Evolutionary conservation across 2,888 invertebrate genomes (phyloP).

Genomic region (Calameuta pallipes): DNA sequence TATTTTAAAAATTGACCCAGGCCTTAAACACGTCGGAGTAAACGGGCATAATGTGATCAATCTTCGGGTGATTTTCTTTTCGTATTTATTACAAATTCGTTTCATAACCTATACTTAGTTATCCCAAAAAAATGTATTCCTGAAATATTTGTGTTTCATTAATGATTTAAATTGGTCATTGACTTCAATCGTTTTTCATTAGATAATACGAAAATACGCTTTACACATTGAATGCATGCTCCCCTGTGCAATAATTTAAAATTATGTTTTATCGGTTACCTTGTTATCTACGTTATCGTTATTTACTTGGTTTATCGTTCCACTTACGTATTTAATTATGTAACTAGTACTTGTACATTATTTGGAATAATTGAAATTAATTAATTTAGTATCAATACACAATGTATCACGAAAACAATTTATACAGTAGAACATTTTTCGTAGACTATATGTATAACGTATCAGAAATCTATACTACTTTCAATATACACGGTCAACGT

Average conservation of each 20-base stretch:
- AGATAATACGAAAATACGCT: neutral
- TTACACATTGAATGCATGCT: neutral
- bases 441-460: neutral
- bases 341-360: neutral
- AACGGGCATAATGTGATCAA: neutral
- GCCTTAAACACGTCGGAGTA: too few species aligned
- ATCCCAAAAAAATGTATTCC: neutral
- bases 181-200: neutral
- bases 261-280: neutral
- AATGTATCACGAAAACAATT: neutral
- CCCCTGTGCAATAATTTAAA: neutral
- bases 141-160: neutral
- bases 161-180: neutral
- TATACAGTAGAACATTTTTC: neutral
- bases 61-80: neutral
- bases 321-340: neutral
- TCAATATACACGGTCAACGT: neutral
- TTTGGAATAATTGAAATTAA: neutral
- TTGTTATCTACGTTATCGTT: neutral
- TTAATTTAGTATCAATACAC: neutral
- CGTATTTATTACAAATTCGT: neutral
- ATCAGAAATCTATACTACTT: neutral
- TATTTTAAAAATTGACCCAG: too few species aligned
- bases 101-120: neutral
- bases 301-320: neutral